Evolutionary conservation across 2,113 vertebrate genomes (phyloP).

Genomic region (Bubalus kerabau): DNA sequence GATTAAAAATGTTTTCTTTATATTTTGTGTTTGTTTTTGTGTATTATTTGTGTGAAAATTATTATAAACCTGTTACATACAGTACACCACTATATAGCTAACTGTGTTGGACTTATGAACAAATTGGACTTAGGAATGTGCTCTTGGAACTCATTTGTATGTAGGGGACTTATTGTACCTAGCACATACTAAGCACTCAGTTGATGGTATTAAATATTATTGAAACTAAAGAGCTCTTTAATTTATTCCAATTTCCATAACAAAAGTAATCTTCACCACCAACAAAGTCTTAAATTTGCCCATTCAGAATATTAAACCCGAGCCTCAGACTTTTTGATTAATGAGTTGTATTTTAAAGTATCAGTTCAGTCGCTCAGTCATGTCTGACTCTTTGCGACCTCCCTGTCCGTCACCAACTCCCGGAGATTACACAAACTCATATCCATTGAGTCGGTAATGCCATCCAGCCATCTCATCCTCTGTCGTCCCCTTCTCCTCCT

Average conservation of each 20-base stretch:
- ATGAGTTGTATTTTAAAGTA: constrained; percentile 24
- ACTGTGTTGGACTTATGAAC: not conserved
- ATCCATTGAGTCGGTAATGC: not conserved
- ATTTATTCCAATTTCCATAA: not conserved
- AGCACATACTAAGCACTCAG: not conserved
- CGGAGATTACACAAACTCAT: not conserved
- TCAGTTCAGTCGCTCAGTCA: not conserved
- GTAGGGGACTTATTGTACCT: not conserved
- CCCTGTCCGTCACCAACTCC: not conserved
- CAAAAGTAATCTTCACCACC: not conserved
- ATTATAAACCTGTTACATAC: not conserved
- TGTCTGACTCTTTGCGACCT: not conserved
- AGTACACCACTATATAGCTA: not conserved
- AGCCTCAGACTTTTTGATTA: constrained; percentile 3
- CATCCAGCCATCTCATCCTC: not conserved
- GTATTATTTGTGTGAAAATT: not conserved
- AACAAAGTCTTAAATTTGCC: not conserved
- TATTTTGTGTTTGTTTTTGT: not conserved
- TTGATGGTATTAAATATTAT: not conserved
- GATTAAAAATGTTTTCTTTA: not conserved
- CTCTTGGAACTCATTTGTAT: not conserved
- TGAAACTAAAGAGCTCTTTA: not conserved
- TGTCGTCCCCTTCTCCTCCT: not conserved
- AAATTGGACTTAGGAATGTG: not conserved
- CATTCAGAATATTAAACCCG: not conserved